Evolutionary conservation across 2,797 vertebrate genomes (phyloP), one percentile per base, ranked within the genome.

Genomic region (Synaphobranchus kaupii): DNA sequence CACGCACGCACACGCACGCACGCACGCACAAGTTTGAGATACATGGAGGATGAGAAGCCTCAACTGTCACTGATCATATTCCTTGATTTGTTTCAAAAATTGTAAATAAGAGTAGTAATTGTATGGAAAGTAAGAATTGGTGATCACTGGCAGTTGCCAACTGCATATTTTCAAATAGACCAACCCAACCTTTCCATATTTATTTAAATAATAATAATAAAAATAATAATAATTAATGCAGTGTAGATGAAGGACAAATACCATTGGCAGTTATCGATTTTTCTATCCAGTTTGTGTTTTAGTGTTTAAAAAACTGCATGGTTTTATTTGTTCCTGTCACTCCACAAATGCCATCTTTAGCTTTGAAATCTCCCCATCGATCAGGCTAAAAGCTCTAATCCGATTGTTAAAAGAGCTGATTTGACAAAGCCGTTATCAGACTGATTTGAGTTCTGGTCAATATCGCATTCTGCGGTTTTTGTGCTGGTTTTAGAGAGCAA

Each of bases 351-450:
- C 96, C 94, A 94, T 95, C 93, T 92, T 92, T 89, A 94, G 90
- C 93, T 95, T 95, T 93, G 90, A 95, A 95, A 95, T 93, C 91
- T 93, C 87, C 90, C 58, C 89, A 95, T 96, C 95, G 94, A 97
- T 96, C 88, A 90, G 84, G 92, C 95, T 96, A 95, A 96, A 96
- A 96, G 95, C 95, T 94, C 90, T 96, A 96, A 96, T 96, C 94
- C 95, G 95, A 96, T 96, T 96, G 94, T 95, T 94, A 95, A 95
- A 96, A 96, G 94, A 96, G 96, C 95, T 96, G 96, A 97, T 97
- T 95, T 95, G 95, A 96, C 95, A 96, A 95, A 96, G 95, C 95
- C 93, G 94, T 95, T 96, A 96, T 96, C 94, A 96, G 95, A 95
- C 96, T 93, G 95, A 95, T 96, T 96, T 95, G 96, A 95, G 95